Evolutionary conservation across 2,888 invertebrate genomes (phyloP).

Genomic region (Magallana nippona): DNA sequence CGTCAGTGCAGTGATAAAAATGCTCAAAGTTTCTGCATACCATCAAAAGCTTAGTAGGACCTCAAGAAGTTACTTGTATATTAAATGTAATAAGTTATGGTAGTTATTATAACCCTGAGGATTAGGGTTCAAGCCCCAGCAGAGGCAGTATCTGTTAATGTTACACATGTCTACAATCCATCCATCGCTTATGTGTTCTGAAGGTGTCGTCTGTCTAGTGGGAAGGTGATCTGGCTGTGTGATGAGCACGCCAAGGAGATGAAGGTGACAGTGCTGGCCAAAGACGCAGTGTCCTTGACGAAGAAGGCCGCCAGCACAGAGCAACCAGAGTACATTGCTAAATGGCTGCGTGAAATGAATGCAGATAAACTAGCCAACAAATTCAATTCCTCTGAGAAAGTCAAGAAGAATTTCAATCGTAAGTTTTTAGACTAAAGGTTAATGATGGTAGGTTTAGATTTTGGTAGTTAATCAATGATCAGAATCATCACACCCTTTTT

Average conservation of each 20-base stretch:
- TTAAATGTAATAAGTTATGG: no score
- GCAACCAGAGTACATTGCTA: slow-evolving; percentile 59
- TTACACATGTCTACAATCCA: neutral
- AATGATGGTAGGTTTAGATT: no score
- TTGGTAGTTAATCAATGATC: no score
- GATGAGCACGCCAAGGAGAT: slow-evolving; percentile 65
- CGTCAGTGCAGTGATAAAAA: no score
- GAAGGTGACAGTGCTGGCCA: slow-evolving; percentile 68
- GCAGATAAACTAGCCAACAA: slow-evolving; percentile 43
- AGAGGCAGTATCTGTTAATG: no score
- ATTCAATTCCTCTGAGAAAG: slow-evolving; percentile 57
- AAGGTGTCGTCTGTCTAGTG: slow-evolving; percentile 73
- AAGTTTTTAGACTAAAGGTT: neutral
- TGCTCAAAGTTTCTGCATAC: no score
- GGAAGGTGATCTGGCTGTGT: slow-evolving; percentile 74
- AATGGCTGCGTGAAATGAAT: slow-evolving; percentile 60
- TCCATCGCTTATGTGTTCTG: neutral
- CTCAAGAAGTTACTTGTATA: no score
- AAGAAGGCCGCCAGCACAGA: slow-evolving; percentile 50
- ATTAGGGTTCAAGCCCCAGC: no score
- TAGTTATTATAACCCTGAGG: no score
- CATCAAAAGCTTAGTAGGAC: no score
- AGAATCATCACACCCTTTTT: no score
- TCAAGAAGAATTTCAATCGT: slow-evolving; percentile 40
- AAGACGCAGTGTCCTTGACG: slow-evolving; percentile 53